Percentiles rank a stretch among this genome's conserved stretches.
These are phyloP conservation scores for Conops quadrifasciatus DNA, from an alignment of 2,888 invertebrate genomes.

Conservation along the genomic window DNA sequence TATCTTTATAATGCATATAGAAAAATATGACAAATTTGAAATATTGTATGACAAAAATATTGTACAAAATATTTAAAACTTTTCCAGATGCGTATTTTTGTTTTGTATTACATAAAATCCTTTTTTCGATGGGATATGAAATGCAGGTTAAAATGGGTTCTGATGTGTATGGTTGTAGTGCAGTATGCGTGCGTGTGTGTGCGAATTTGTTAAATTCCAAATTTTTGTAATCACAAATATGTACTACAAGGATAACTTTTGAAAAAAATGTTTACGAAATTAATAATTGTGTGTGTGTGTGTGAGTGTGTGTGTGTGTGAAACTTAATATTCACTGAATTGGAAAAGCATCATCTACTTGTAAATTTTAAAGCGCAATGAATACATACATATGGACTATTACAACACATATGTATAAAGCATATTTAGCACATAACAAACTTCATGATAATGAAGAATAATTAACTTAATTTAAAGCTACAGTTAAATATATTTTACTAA, in stretches of 20 bases:
- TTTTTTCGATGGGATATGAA: conserved; percentile 31
- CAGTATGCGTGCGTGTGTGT: too few species aligned
- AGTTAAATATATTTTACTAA: conserved; percentile 35
- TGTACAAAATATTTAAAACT: too few species aligned
- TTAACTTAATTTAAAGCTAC: background rate
- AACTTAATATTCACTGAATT: background rate
- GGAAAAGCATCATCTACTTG: background rate
- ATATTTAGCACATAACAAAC: background rate
- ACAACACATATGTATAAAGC: background rate
- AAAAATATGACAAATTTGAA: conserved; percentile 22
- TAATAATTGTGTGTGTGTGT: background rate
- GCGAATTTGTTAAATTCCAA: too few species aligned
- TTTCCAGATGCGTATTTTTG: too few species aligned
- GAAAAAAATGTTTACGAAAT: too few species aligned
- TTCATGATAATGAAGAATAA: background rate
- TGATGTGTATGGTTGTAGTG: background rate
- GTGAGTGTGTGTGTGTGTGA: background rate
- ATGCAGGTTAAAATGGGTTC: background rate
- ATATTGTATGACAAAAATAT: background rate
- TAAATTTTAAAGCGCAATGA: too few species aligned
- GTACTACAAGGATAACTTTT: too few species aligned
- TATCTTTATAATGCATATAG: conserved; percentile 1
- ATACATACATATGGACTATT: background rate
- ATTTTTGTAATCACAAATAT: too few species aligned
- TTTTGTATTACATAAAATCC: conserved; percentile 3